A percentile compares a stretch with the other conserved stretches of the same genome.
Evolutionary conservation across 2,888 invertebrate genomes (phyloP).

Genomic region (Ecdyonurus torrentis): DNA sequence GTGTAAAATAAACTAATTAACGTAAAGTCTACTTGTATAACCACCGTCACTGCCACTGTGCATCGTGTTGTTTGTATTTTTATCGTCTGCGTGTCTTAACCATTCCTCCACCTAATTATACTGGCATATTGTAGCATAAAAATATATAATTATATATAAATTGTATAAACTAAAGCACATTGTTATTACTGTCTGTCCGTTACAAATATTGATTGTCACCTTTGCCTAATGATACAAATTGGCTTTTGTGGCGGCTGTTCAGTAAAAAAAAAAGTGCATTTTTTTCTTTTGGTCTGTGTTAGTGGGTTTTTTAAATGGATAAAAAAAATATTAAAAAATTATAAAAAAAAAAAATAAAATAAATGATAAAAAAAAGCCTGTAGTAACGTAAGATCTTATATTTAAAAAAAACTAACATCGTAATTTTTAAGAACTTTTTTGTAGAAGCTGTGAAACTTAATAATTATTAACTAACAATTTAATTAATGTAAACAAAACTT

Average conservation of each 20-base stretch:
- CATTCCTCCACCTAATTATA: not conserved
- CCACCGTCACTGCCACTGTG: not conserved
- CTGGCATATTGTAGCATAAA: not conserved
- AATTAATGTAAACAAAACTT: no score
- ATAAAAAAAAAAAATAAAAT: not conserved
- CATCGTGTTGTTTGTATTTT: not conserved
- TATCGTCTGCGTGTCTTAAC: not conserved
- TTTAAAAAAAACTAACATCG: not conserved
- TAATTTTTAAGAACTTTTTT: not conserved
- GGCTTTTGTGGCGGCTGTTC: not conserved
- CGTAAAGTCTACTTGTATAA: no score
- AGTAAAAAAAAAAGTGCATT: not conserved
- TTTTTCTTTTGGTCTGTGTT: not conserved
- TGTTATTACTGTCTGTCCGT: not conserved
- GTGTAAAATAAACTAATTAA: no score
- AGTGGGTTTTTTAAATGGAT: not conserved
- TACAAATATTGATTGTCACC: no score
- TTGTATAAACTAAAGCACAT: no score
- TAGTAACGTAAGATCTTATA: not conserved
- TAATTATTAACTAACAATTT: not conserved
- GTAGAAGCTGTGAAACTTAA: not conserved
- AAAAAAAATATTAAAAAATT: no score
- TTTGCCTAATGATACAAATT: no score
- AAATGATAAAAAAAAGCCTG: not conserved
- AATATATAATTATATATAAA: not conserved